Percentiles rank a stretch among this genome's conserved stretches.
Conservation (phyloP, 2,888 invertebrate genomes). For the Parnassius smintheus region DNA sequence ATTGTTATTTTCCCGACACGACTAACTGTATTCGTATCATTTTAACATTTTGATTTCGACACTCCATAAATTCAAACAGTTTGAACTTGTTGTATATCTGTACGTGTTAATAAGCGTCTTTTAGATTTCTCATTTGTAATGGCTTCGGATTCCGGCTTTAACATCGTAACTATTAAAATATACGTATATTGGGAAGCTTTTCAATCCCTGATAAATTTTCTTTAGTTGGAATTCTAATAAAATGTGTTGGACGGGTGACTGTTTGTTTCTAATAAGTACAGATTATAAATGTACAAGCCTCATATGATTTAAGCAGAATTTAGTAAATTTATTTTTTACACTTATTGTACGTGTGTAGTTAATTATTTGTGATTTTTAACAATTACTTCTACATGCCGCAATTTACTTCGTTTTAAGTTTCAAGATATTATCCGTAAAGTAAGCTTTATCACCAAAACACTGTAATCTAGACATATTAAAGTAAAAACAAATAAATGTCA, state of each 20-base stretch:
- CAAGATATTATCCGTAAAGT: constrained; percentile 4
- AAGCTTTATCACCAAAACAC: constrained; percentile 12
- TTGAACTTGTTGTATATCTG: too few species aligned
- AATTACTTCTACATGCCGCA: background rate
- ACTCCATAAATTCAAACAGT: too few species aligned
- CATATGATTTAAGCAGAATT: constrained; percentile 35
- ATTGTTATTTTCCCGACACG: too few species aligned
- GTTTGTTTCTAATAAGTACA: background rate
- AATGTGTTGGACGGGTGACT: background rate
- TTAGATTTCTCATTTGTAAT: too few species aligned
- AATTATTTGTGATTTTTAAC: constrained; percentile 24
- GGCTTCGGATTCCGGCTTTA: too few species aligned
- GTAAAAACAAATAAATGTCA: constrained; percentile 3
- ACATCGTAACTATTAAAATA: too few species aligned
- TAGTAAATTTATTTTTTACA: constrained; percentile 35
- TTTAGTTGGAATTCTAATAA: background rate
- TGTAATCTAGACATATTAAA: background rate
- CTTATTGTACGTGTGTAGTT: constrained; percentile 29
- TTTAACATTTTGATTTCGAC: too few species aligned
- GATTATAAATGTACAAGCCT: constrained; percentile 10
- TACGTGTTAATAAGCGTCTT: too few species aligned
- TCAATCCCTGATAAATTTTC: too few species aligned
- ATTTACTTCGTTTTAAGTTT: background rate
- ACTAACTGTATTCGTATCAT: too few species aligned
- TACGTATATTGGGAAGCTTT: too few species aligned